These are phyloP conservation scores for Microtus pennsylvanicus DNA, from an alignment of 2,113 vertebrate species.

Conservation along the genomic window DNA sequence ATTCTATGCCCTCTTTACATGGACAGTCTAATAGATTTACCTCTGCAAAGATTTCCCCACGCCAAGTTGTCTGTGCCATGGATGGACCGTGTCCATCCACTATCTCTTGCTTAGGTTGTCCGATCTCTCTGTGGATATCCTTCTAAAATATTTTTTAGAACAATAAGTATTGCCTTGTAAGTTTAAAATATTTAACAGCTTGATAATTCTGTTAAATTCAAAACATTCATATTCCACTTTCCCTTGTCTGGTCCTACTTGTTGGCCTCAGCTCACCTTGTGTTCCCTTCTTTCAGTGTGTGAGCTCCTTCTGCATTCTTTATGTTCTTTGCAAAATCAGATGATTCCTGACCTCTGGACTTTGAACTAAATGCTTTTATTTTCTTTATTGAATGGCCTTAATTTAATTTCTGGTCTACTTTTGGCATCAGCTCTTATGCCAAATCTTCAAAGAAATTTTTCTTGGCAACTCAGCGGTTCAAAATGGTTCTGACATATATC, in stretches of 20 bases:
- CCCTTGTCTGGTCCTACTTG: neutral
- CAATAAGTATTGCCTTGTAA: neutral
- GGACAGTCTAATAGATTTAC: neutral
- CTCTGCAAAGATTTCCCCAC: accelerated
- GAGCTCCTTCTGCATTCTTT: neutral
- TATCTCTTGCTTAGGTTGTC: neutral
- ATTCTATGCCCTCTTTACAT: neutral
- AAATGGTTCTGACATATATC: neutral
- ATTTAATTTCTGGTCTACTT: neutral
- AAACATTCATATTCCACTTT: neutral
- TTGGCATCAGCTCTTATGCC: neutral
- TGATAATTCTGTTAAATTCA: neutral
- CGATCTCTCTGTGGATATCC: neutral
- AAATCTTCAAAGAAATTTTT: neutral
- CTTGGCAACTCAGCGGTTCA: neutral
- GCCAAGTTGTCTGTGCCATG: too few species aligned
- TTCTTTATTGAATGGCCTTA: neutral
- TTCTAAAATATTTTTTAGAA: neutral
- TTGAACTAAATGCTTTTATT: neutral
- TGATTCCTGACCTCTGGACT: neutral
- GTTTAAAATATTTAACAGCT: neutral
- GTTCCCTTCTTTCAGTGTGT: neutral
- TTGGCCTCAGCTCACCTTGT: neutral
- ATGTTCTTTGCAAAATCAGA: neutral
- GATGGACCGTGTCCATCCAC: accelerated